phyloP scores from a whole-genome alignment of 2,888 invertebrate species.

The Leucozona laternaria region DNA sequence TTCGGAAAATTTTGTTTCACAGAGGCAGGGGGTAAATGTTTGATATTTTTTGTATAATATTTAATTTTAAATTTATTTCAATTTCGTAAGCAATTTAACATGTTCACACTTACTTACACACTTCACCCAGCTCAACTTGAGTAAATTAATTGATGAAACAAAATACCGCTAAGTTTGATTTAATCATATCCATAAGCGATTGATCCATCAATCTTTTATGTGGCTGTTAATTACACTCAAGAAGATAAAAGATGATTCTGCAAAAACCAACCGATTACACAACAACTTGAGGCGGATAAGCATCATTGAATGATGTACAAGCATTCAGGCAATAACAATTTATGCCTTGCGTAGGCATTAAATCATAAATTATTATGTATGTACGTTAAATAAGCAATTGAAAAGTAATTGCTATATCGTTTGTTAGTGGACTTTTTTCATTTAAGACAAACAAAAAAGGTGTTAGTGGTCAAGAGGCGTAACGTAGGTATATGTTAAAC shows the following conservation, averaged over 20 bases:
- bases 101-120: neutral
- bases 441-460: conserved; percentile 11
- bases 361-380: conserved; percentile 17
- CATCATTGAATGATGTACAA: neutral
- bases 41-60: no score
- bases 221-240: neutral
- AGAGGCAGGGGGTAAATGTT: no score
- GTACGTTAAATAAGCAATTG: neutral
- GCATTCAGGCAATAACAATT: neutral
- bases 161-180: neutral
- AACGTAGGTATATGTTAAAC: neutral
- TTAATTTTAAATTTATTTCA: no score
- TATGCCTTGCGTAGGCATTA: neutral
- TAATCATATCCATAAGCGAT: conserved; percentile 4
- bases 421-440: neutral
- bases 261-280: conserved; percentile 9
- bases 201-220: neutral
- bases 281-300: neutral
- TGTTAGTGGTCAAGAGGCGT: conserved; percentile 21
- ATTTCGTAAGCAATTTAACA: neutral
- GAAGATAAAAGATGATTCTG: conserved; percentile 4
- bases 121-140: neutral
- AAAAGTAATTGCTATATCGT: conserved; percentile 14
- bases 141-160: neutral
- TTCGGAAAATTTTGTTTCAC: no score